These are phyloP conservation scores for Carpatolechia fugitivella DNA, from an alignment of 2,888 invertebrate genomes.

Conservation along the genomic window DNA sequence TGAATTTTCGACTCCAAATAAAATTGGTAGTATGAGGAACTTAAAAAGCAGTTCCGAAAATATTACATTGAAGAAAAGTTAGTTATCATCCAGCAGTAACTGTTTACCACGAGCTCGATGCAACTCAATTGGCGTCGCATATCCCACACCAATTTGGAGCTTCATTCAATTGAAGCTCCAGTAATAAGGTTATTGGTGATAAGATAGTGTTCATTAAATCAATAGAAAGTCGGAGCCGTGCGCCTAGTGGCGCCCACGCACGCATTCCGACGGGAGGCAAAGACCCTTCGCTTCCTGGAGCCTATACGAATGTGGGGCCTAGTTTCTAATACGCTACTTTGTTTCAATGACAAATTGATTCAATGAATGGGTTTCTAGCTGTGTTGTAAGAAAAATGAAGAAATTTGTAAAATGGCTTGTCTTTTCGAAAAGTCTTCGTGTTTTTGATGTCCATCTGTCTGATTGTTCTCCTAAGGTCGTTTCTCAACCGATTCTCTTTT, in stretches of 20 bases:
- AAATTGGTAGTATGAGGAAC: too few relatives aligned
- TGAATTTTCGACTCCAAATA: too few relatives aligned
- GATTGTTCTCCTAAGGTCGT: too few relatives aligned
- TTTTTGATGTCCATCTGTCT: too few relatives aligned
- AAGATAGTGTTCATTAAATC: constrained; percentile 75
- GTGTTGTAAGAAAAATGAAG: too few relatives aligned
- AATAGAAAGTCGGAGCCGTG: constrained; percentile 60
- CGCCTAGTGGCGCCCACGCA: constrained; percentile 53
- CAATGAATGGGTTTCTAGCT: neutral
- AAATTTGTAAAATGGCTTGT: too few relatives aligned
- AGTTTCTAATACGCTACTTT: constrained; percentile 15
- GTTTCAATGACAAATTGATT: constrained; percentile 1
- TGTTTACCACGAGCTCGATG: neutral
- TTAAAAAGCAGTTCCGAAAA: too few relatives aligned
- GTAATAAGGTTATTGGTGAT: constrained; percentile 70
- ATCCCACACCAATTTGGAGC: constrained; percentile 14
- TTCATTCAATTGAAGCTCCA: constrained; percentile 26
- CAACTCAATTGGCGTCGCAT: constrained; percentile 1
- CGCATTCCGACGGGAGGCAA: constrained; percentile 74
- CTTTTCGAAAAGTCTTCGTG: too few relatives aligned
- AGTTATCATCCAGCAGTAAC: too few relatives aligned
- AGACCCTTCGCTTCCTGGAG: constrained; percentile 75
- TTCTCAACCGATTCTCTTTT: too few relatives aligned
- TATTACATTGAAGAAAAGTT: too few relatives aligned
- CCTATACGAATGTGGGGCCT: constrained; percentile 46